Evolutionary conservation across 2,888 invertebrate genomes (phyloP).

Genomic region (Julus scanicus): DNA sequence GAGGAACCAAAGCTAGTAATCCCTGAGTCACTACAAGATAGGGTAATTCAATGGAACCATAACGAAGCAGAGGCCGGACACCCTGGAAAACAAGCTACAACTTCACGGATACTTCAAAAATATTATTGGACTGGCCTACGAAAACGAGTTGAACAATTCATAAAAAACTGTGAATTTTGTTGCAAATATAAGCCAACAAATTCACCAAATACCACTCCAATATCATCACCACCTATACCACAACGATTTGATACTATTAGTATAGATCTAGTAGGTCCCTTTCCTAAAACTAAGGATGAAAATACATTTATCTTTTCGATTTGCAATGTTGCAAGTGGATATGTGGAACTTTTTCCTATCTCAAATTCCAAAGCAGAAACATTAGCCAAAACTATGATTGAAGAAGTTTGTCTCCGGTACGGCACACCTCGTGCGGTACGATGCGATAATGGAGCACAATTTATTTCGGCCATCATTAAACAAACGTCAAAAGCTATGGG

Average conservation of each 20-base stretch:
- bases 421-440: background rate
- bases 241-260: conserved; percentile 30
- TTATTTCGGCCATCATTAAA: background rate
- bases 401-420: background rate
- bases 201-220: background rate
- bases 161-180: background rate
- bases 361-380: background rate
- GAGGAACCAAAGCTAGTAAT: background rate
- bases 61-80: background rate
- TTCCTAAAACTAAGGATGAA: background rate
- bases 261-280: conserved; percentile 53
- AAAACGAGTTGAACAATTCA: conserved; percentile 25
- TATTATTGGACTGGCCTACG: conserved; percentile 40
- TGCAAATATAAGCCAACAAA: conserved; percentile 52
- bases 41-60: background rate
- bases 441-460: background rate
- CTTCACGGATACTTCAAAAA: background rate
- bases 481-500: background rate
- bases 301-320: background rate
- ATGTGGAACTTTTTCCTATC: conserved; percentile 54
- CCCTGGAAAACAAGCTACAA: conserved; percentile 49
- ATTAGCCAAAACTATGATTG: background rate
- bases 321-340: background rate
- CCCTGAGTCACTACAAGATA: background rate
- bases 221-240: conserved; percentile 15